Conservation (phyloP, 2,888 invertebrate genomes). For the Netelia fuscicornis region DNA sequence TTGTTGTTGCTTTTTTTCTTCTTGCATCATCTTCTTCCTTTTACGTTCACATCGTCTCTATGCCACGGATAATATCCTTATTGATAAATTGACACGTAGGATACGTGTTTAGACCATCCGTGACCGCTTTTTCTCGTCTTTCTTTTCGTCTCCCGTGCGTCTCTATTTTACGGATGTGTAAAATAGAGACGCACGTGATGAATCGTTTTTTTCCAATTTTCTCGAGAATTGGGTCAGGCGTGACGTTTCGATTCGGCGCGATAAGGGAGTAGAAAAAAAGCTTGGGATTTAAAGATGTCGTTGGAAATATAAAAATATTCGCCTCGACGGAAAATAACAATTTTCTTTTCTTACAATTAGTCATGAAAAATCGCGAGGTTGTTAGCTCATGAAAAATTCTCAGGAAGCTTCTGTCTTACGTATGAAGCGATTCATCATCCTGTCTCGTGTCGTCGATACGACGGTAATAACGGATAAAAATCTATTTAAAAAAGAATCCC, state of each 20-base stretch:
- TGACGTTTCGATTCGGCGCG: not conserved
- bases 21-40: not conserved
- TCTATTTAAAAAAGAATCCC: not conserved
- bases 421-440: no score
- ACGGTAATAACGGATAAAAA: not conserved
- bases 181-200: constrained; percentile 16
- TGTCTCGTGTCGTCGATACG: no score
- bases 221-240: constrained; percentile 13
- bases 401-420: no score
- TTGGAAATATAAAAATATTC: no score
- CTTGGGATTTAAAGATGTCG: no score
- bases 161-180: constrained; percentile 44
- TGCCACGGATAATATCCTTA: constrained; percentile 64
- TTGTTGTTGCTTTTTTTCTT: not conserved
- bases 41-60: constrained; percentile 14
- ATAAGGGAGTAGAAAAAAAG: not conserved
- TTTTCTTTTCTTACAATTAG: not conserved
- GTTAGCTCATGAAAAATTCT: no score
- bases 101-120: constrained; percentile 58
- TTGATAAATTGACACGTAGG: constrained; percentile 69
- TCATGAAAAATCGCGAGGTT: not conserved
- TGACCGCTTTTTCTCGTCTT: constrained; percentile 49
- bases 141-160: constrained; percentile 32
- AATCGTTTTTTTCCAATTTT: constrained; percentile 10
- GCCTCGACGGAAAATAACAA: no score